Percentiles rank a stretch among this genome's conserved stretches.
Conservation (phyloP, 2,797 vertebrate species). For the Australoheros facetus region DNA sequence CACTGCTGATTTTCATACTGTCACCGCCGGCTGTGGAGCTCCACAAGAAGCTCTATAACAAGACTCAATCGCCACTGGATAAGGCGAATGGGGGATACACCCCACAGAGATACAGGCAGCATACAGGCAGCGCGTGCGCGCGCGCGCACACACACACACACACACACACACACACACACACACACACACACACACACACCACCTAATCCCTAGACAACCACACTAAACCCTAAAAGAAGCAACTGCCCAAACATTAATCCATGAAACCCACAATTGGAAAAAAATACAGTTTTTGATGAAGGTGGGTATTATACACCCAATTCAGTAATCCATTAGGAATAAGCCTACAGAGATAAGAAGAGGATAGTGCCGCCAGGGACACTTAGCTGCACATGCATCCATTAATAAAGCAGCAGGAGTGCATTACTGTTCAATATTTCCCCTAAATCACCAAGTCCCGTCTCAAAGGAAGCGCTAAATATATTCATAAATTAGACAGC, state of each 20-base stretch:
- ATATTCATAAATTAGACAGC: slow-evolving; percentile 26
- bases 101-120: slow-evolving; percentile 26
- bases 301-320: not conserved
- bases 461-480: slow-evolving; percentile 25
- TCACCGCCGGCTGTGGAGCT: slow-evolving; percentile 21
- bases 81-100: slow-evolving; percentile 15
- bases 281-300: slow-evolving; percentile 15
- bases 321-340: slow-evolving; percentile 19
- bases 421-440: slow-evolving; percentile 1
- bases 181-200: slow-evolving; percentile 10
- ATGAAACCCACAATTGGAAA: slow-evolving; percentile 14
- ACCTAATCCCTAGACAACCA: slow-evolving; percentile 32
- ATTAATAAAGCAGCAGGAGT: slow-evolving; percentile 24
- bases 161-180: too few relatives aligned
- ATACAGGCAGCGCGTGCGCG: not conserved
- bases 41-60: slow-evolving; percentile 42
- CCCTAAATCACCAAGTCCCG: slow-evolving; percentile 3
- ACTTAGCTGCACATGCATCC: slow-evolving; percentile 13
- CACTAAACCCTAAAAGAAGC: slow-evolving; percentile 3
- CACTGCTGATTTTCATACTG: slow-evolving; percentile 28
- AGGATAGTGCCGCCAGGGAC: slow-evolving; percentile 2
- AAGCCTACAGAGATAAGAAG: not conserved
- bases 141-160: not conserved
- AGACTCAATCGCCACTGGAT: slow-evolving; percentile 46
- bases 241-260: slow-evolving; percentile 43